Base-by-base conservation (phyloP, 1,140 invertebrate species). In the Drosophila setifemur region DNA sequence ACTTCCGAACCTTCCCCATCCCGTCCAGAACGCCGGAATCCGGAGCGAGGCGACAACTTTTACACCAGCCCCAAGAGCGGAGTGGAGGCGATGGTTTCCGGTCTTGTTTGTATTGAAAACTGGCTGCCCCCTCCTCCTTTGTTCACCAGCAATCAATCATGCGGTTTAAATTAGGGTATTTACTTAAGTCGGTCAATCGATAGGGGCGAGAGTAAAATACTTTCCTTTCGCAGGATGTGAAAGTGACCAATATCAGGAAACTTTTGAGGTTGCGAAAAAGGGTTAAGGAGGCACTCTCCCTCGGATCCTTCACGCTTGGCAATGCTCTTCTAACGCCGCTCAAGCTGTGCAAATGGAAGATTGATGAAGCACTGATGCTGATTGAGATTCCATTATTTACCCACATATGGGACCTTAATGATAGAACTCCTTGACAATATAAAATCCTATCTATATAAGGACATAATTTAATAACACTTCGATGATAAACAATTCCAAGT, bases 151-250 rank as follows among this genome's bases (percentile, higher is more conserved):
- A 77, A 87, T 87, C 82, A 87, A 87, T 87, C 82, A 87, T 87
- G 82, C 68, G 82, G 82, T 88, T 87, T 88, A 88, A 87, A 88
- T 88, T 82, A 78, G 82, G 82, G 68, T 86, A 87, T 87, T 87
- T 87, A 81, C 67, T 77, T 78, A 82, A 87, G 82, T 66, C 83
- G 57, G 68, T 68, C 66, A 45, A 81, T 81, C 74, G 79, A 74
- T 60, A 39, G 50, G 50, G 54, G 50, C 55, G 35, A 72, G 64
- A 64, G 60, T 48, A 64, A 48, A 64, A 40, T 45, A 64, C 64
- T 49, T 66, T 49, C 43, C 26, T 7, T 40, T 23, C 55, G 35
- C 4, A 23, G 33, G 23, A 18, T 29, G 57, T 40, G 57, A 63
- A 25, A 64, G 58, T 64, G 60, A 64, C 57, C 57, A 29, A 29